phyloP scores from a whole-genome alignment of 2,888 invertebrate genomes.

The Sminthurides aquaticus region DNA sequence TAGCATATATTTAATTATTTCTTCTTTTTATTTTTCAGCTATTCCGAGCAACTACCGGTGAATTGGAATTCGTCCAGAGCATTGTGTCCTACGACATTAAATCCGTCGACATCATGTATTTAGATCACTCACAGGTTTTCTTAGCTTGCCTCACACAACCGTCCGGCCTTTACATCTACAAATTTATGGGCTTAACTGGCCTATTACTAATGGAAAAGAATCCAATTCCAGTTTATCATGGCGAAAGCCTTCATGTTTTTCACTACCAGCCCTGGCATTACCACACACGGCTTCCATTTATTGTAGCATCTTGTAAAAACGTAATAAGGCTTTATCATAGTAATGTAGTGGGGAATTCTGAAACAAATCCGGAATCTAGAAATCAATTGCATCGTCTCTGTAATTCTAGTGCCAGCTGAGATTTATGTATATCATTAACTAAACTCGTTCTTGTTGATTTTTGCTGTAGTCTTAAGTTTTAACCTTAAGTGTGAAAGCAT shows the following conservation, averaged over 20 bases:
- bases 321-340: conserved; percentile 30
- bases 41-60: conserved; percentile 7
- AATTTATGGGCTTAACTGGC: conserved; percentile 35
- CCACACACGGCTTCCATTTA: conserved; percentile 23
- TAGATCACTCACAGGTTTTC: conserved; percentile 22
- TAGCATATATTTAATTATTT: neutral
- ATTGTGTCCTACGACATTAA: conserved; percentile 22
- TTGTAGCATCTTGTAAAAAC: conserved; percentile 22
- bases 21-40: conserved; percentile 12
- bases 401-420: neutral
- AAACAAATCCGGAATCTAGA: neutral
- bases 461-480: too few relatives aligned
- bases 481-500: too few relatives aligned
- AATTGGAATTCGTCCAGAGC: conserved; percentile 24
- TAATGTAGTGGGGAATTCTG: conserved; percentile 26
- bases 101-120: conserved; percentile 16
- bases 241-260: conserved; percentile 24
- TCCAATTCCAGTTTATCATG: conserved; percentile 31
- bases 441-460: neutral
- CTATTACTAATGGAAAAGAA: conserved; percentile 16
- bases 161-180: conserved; percentile 27
- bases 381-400: neutral
- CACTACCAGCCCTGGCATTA: conserved; percentile 23
- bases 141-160: conserved; percentile 29
- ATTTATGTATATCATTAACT: neutral